Conservation (phyloP, 2,113 vertebrate genomes). For the Lichenostomus cassidix region DNA sequence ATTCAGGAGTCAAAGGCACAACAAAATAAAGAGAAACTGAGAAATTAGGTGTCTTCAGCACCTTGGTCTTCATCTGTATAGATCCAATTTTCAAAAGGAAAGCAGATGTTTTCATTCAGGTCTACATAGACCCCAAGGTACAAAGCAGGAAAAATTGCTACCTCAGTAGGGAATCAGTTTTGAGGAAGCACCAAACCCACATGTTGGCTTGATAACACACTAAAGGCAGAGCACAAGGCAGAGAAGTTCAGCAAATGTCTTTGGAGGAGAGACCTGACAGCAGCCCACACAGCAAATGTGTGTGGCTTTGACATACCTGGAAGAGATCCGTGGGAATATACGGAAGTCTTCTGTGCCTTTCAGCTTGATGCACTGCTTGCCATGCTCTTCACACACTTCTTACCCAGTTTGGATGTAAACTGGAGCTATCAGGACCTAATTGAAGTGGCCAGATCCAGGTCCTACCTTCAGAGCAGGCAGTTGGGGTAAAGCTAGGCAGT, state of each 20-base stretch:
- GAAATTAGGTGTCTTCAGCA: background rate
- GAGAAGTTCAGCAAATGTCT: background rate
- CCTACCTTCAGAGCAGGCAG: background rate
- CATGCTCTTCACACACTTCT: background rate
- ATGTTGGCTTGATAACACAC: background rate
- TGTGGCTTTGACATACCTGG: background rate
- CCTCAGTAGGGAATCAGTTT: background rate
- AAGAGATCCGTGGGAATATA: background rate
- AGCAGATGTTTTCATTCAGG: background rate
- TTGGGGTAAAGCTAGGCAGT: background rate
- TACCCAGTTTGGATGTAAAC: background rate
- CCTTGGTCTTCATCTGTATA: background rate
- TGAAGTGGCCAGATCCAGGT: background rate
- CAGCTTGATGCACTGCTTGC: background rate
- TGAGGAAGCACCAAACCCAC: background rate
- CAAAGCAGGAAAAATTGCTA: background rate
- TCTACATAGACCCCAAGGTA: background rate
- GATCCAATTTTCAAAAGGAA: background rate
- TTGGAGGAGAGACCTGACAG: background rate
- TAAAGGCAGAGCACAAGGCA: background rate
- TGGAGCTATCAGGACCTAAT: background rate
- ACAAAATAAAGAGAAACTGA: background rate
- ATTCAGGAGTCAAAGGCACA: background rate
- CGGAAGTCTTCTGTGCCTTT: background rate
- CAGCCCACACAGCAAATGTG: background rate